Evolutionary conservation across 2,113 vertebrate genomes (phyloP).

Genomic region (Silurus asotus): DNA sequence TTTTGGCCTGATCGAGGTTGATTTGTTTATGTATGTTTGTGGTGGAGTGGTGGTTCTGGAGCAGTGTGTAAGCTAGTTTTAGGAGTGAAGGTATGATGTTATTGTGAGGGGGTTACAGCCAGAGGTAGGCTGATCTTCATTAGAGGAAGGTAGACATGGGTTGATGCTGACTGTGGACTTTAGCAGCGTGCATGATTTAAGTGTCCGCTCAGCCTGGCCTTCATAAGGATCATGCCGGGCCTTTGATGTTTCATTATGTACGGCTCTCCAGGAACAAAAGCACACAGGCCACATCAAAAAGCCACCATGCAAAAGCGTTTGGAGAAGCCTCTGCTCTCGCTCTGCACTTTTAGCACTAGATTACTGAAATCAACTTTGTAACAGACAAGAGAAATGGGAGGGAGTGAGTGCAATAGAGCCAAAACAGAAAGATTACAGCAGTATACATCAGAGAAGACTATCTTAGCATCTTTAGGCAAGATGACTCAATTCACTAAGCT

Average conservation of each 20-base stretch:
- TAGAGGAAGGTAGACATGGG: conserved; percentile 43
- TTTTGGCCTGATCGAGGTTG: conserved; percentile 33
- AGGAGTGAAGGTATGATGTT: neutral
- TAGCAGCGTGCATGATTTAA: conserved; percentile 52
- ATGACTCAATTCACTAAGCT: neutral
- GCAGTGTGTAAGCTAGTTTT: conserved; percentile 11
- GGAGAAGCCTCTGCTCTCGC: conserved; percentile 36
- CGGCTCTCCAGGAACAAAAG: conserved; percentile 62
- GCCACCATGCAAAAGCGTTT: conserved; percentile 42
- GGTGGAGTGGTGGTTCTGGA: conserved; percentile 46
- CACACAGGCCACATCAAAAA: conserved; percentile 61
- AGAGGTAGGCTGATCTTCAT: conserved; percentile 52
- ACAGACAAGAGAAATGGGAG: conserved; percentile 24
- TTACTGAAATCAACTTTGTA: conserved; percentile 41
- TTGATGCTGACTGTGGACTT: conserved; percentile 45
- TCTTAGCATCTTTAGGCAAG: conserved; percentile 31
- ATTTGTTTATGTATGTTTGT: conserved; percentile 51
- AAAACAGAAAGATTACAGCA: conserved; percentile 39
- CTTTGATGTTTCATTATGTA: conserved; percentile 73
- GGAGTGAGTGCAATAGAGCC: conserved; percentile 34
- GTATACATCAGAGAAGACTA: conserved; percentile 36
- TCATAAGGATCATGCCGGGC: conserved; percentile 46
- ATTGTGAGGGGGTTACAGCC: neutral
- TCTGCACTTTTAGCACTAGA: conserved; percentile 53
- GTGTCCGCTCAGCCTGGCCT: conserved; percentile 50